phyloP scores from a whole-genome alignment of 2,888 invertebrate genomes.

The Papilio demoleus region DNA sequence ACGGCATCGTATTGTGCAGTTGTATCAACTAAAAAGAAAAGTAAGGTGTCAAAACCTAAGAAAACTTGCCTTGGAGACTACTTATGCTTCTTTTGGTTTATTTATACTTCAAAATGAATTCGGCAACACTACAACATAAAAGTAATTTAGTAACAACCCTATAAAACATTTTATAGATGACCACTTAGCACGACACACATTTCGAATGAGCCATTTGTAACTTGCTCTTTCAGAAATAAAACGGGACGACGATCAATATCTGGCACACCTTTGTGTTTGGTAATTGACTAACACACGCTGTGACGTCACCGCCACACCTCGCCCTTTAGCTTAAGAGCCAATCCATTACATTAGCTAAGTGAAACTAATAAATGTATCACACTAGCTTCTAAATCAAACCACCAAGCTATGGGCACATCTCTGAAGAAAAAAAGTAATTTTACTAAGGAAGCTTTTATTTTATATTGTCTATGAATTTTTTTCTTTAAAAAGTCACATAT shows the following conservation, averaged over 20 bases:
- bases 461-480: not conserved
- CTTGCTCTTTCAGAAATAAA: slow-evolving; percentile 33
- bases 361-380: slow-evolving; percentile 33
- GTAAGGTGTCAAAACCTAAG: not conserved
- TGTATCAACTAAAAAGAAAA: slow-evolving; percentile 87
- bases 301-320: slow-evolving; percentile 41
- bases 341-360: slow-evolving; percentile 41
- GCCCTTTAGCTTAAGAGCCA: slow-evolving; percentile 34
- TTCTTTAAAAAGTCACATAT: not conserved
- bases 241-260: slow-evolving; percentile 39
- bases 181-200: slow-evolving; percentile 14
- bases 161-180: slow-evolving; percentile 17
- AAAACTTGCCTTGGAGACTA: too few species aligned
- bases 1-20: slow-evolving; percentile 91
- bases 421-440: not conserved
- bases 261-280: slow-evolving; percentile 39
- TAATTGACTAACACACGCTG: slow-evolving; percentile 34
- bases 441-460: not conserved
- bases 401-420: not conserved
- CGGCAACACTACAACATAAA: not conserved
- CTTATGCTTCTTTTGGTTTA: not conserved
- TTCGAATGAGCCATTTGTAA: slow-evolving; percentile 13
- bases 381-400: slow-evolving; percentile 21
- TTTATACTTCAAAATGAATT: not conserved
- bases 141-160: slow-evolving; percentile 13